Evolutionary conservation across 2,888 invertebrate genomes (phyloP).

Genomic region (Heliconius hortense): DNA sequence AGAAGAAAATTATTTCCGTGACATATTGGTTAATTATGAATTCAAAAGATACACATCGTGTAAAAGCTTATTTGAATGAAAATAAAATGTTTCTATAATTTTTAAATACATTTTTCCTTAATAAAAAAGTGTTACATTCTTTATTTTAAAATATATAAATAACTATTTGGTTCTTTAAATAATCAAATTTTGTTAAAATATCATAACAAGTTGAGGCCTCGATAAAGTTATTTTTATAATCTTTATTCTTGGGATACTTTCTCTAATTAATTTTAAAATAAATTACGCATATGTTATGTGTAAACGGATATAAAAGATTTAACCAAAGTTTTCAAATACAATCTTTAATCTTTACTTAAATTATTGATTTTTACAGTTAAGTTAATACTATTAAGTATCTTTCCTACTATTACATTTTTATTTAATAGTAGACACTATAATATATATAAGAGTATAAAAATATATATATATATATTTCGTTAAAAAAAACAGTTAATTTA

Average conservation of each 20-base stretch:
- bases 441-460: not conserved
- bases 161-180: no score
- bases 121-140: not conserved
- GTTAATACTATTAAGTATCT: not conserved
- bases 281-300: not conserved
- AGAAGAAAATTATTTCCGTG: not conserved
- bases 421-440: not conserved
- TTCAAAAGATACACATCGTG: not conserved
- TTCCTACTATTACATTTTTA: slow-evolving; percentile 6
- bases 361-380: not conserved
- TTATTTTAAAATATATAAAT: no score
- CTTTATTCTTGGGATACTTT: not conserved
- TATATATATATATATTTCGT: not conserved
- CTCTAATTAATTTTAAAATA: not conserved
- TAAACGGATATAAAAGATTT: not conserved
- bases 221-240: no score
- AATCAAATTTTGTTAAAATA: no score
- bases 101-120: not conserved
- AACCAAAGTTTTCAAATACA: not conserved
- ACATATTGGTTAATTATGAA: not conserved
- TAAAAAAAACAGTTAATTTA: not conserved
- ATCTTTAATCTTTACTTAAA: slow-evolving; percentile 3
- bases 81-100: not conserved
- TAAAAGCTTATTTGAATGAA: not conserved
- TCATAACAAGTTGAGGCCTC: no score